These are phyloP conservation scores for Cosmia trapezina DNA, from an alignment of 2,888 invertebrate species.

Conservation along the genomic window DNA sequence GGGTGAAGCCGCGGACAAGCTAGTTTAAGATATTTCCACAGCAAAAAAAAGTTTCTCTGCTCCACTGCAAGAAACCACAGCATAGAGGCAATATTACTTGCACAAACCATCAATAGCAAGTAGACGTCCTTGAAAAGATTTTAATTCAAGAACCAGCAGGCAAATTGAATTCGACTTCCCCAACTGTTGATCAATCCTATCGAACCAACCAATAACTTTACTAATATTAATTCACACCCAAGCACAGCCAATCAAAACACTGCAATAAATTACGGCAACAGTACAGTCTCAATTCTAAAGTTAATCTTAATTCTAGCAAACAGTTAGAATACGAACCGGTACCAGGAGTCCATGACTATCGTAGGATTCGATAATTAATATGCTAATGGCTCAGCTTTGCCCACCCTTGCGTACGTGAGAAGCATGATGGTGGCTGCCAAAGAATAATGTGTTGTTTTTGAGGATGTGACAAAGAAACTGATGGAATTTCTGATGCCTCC, in stretches of 20 bases:
- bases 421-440: slow-evolving; percentile 67
- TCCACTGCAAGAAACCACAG: background rate
- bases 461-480: background rate
- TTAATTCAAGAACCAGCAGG: slow-evolving; percentile 2
- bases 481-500: background rate
- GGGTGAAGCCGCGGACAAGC: too few relatives aligned
- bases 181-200: slow-evolving; percentile 44
- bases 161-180: slow-evolving; percentile 27
- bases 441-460: slow-evolving; percentile 32
- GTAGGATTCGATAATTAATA: slow-evolving; percentile 85
- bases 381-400: slow-evolving; percentile 84
- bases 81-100: background rate
- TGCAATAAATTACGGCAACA: slow-evolving; percentile 58
- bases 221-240: slow-evolving; percentile 44
- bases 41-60: background rate
- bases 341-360: slow-evolving; percentile 70
- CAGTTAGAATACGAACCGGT: slow-evolving; percentile 70
- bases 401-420: slow-evolving; percentile 82
- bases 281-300: slow-evolving; percentile 56
- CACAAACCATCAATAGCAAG: background rate
- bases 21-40: background rate
- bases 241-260: slow-evolving; percentile 55
- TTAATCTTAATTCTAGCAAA: slow-evolving; percentile 59
- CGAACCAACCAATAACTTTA: slow-evolving; percentile 34
- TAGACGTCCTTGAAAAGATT: slow-evolving; percentile 6